Conservation (phyloP, 1,140 invertebrate species). For the Ericerus pela region DNA sequence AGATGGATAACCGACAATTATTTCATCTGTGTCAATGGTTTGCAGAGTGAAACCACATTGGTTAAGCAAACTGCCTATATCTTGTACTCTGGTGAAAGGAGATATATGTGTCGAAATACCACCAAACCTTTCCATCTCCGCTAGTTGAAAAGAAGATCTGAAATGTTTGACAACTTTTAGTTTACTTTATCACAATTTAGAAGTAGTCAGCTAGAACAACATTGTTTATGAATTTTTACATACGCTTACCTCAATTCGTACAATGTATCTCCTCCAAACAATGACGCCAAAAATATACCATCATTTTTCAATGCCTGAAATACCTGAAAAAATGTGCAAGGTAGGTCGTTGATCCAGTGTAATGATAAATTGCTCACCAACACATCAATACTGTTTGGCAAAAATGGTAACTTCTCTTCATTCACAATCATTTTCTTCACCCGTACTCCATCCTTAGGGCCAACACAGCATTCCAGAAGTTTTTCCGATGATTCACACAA, state of each 20-base stretch:
- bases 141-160: conserved; percentile 76
- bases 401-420: conserved; percentile 73
- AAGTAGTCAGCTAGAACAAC: no score
- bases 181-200: no score
- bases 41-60: conserved; percentile 84
- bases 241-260: conserved; percentile 66
- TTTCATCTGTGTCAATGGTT: conserved; percentile 89
- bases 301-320: conserved; percentile 66
- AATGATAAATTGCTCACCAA: conserved; percentile 65
- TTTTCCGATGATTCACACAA: conserved; percentile 54
- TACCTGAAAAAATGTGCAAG: conserved; percentile 61
- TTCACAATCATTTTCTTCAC: conserved; percentile 51
- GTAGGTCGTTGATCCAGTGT: conserved; percentile 97
- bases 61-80: conserved; percentile 64
- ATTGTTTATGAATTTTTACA: no score
- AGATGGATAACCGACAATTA: conserved; percentile 77
- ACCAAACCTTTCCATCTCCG: conserved; percentile 81
- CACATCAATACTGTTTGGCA: conserved; percentile 71
- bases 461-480: conserved; percentile 52
- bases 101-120: conserved; percentile 88
- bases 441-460: conserved; percentile 45
- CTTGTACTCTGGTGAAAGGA: conserved; percentile 74
- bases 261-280: conserved; percentile 94
- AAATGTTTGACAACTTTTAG: no score
- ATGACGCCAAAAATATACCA: conserved; percentile 80